Percentiles rank a stretch among this genome's conserved stretches.
These are phyloP conservation scores for Sclerurus mexicanus DNA, from an alignment of 2,113 vertebrate species.

Conservation along the genomic window DNA sequence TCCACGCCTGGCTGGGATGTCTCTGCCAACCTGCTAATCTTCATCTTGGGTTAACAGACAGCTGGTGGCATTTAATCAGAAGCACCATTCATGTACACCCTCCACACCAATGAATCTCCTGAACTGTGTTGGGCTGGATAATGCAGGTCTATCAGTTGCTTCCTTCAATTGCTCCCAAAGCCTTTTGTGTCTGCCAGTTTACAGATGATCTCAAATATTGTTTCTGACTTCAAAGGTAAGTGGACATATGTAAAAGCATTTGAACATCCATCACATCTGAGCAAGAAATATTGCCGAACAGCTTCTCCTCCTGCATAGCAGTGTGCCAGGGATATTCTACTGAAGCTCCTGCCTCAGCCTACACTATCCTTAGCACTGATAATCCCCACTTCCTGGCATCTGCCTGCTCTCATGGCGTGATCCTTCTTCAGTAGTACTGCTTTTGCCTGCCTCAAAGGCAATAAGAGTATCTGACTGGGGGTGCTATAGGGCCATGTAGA, in stretches of 20 bases:
- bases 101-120: background rate
- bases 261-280: background rate
- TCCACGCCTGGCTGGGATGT: background rate
- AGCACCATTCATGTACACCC: background rate
- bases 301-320: background rate
- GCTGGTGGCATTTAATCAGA: constrained; percentile 13
- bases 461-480: background rate
- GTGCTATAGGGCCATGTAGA: background rate
- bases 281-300: background rate
- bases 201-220: background rate
- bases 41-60: background rate
- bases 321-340: background rate
- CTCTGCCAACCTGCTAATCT: background rate
- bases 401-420: background rate
- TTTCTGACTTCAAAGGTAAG: constrained; percentile 9
- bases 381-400: background rate
- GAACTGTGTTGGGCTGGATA: background rate
- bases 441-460: background rate
- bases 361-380: background rate
- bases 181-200: background rate
- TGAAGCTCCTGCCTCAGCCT: background rate
- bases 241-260: background rate
- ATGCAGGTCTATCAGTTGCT: background rate
- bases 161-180: background rate
- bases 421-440: background rate